Base-by-base conservation (phyloP, 2,113 vertebrate species). In the Aphyosemion australe region DNA sequence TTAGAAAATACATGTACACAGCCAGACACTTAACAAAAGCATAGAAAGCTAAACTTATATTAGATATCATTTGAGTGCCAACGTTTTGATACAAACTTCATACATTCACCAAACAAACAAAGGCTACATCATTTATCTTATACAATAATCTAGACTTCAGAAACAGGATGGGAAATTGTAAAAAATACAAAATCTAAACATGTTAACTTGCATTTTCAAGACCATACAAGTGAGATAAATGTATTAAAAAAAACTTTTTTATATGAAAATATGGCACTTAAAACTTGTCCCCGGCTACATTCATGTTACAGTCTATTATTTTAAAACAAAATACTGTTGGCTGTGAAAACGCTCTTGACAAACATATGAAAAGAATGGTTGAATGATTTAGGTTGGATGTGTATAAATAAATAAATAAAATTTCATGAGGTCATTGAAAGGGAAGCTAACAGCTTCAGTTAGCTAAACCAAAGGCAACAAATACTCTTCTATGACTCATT, bases 251-350 rank as follows among this genome's bases (percentile, higher is more conserved):
- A 42, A 76, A 68, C 48, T 12, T 59, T 31, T 32, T n/a, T 2
- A 15, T 54, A 73, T 72, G 69, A 64, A 79, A 82, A 81, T 3
- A 55, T 86, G 83, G 80, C 82, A 86, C 84, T 87, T 88, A 46
- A 82, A 26, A 59, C 42, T 48, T 65, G 41, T 78, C 55, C 53
- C 65, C 54, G 80, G 82, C 85, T 88, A 88, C 87, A 88, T 86
- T 88, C 78, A 43, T 54, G 64, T 74, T 21, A 66, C 72, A 72
- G 61, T 63, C 69, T 69, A 42, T 42, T 42, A 37, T 37, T 37
- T 8, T 37, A 37, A 59, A 5, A 42, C 18, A 12, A 14, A 47
- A 15, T 46, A 46, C 37, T 43, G 32, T 65, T 62, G 6, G 18
- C 34, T 45, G 20, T 14, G 26, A 26, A 26, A 26, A 26, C 26